Evolutionary conservation across 1,140 invertebrate genomes (phyloP), one percentile per base, ranked within the genome.

Genomic region (Lasaia peninsularis): DNA sequence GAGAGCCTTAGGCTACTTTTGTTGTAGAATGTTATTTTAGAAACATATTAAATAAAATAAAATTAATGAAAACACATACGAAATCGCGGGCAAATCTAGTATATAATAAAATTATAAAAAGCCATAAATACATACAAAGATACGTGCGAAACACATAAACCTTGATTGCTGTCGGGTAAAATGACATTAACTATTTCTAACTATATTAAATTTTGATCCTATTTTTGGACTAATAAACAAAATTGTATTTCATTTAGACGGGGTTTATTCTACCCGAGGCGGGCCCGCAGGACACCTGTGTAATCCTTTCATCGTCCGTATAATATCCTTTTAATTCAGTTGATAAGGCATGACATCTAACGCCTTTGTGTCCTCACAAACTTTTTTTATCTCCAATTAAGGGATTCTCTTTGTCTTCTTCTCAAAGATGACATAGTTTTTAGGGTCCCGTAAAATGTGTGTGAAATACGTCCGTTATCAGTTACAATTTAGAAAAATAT

Each of bases 311-410:
- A 83, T 62, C 76, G 61, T 63, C 52, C 60, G 71, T 64, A 86
- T 86, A 86, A 86, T 86, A 83, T 84, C 69, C 66, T 73, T 76
- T 81, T 86, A 86, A 86, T 86, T 80, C 77, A 55, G 61, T 75
- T 85, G 81, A 83, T 86, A 84, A 71, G 70, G 71, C 81, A 75
- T 85, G 83, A 86, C 83, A 80, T 80, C 75, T 78, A 71, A 70
- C 79, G 75, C 80, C 66, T 78, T 87, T 85, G 80, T 85, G 61
- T 57, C 59, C 65, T 67, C 37, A 50, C 57, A 60, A 69, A 71
- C 66, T 72, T 79, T 78, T 37, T 40, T 70, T 66, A 71, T 55
- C 72, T 63, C 78, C 83, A 85, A 85, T 86, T 86, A 86, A 80
- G 69, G 68, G 62, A 62, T 57, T 59, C 12, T 65, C 63, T 66